A percentile compares a stretch with the other conserved stretches of the same genome.
phyloP scores from a whole-genome alignment of 2,888 invertebrate species.

The Drosophila histrio region DNA sequence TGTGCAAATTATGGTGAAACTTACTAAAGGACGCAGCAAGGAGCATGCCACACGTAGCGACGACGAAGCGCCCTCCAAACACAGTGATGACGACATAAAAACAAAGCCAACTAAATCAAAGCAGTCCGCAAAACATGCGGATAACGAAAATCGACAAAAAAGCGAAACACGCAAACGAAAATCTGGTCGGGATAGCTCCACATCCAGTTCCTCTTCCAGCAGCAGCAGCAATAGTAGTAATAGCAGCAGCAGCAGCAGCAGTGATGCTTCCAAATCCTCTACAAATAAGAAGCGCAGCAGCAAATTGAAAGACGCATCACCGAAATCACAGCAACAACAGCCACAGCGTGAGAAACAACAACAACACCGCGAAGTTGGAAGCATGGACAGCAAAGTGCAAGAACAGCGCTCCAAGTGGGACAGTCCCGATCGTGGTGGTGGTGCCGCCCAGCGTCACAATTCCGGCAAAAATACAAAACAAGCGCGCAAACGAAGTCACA shows the following conservation, averaged over 20 bases:
- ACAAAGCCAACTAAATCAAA: conserved; percentile 9
- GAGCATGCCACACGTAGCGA: conserved; percentile 17
- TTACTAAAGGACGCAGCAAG: conserved; percentile 18
- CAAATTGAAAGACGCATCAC: conserved; percentile 4
- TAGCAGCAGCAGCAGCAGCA: conserved; percentile 15
- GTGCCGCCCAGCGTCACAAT: conserved; percentile 26
- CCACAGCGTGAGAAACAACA: conserved; percentile 7
- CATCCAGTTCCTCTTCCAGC: conserved; percentile 40
- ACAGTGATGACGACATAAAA: conserved; percentile 26
- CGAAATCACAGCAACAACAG: not conserved
- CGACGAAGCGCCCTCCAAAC: conserved; percentile 1
- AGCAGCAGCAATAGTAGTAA: conserved; percentile 17
- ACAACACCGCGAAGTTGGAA: conserved; percentile 10
- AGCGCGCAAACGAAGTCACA: conserved; percentile 33
- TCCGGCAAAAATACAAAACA: conserved; percentile 22
- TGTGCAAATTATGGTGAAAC: conserved; percentile 30
- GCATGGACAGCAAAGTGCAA: conserved; percentile 35
- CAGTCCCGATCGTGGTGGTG: conserved; percentile 61
- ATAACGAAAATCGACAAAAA: conserved; percentile 18
- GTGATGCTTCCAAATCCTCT: conserved; percentile 44
- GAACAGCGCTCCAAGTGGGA: conserved; percentile 80
- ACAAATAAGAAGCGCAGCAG: conserved; percentile 16
- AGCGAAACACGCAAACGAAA: conserved; percentile 19
- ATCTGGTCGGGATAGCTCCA: conserved; percentile 27
- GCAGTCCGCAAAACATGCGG: conserved; percentile 17